Base-by-base conservation (phyloP, 92 coral and sea anemone genomes). In the Heliopora coerulea region DNA sequence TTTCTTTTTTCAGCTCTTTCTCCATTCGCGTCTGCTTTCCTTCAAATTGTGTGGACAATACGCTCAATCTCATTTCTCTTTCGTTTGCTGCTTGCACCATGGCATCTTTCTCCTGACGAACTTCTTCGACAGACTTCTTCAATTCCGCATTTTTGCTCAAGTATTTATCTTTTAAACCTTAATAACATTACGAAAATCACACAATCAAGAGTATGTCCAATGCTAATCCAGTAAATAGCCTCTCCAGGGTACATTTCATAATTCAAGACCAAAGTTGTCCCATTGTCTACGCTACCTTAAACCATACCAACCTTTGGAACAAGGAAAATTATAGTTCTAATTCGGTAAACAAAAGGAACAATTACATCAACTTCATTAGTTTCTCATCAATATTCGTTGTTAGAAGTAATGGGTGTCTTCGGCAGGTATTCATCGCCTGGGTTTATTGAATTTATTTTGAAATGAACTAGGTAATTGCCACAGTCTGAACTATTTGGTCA, bases 41-140 rank as follows among this genome's bases (percentile, higher is more conserved):
- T 54, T 92, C 96, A 69, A 68, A 90, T 75, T 89, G 96, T 3
- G 97, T 89, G 28, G 81, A 79, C 79, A 92, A 77, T 0, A 90
- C 88, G 28, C 72, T 79, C 31, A 90, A 66, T 69, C 96, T 85
- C 87, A 90, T 90, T 54, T 87, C 93, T 1, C 80, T 87, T 74
- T 92, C 97, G 7, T 69, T 78, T 32, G 79, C 74, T 8, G 56
- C 83, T 42, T 84, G 83, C 12, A 74, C 56, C 46, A 90, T 9
- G 19, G 79, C 69, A 61, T 89, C 91, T 72, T 90, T 83, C 44
- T 85, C 93, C 28, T 87, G 91, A 27, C 78, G 78, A 3, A 83
- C 56, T 3, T 86, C 60, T 42, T 87, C 83, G 18, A 62, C 64
- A 35, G 46, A 78, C 74, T 90, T 92, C 79, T 87, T 89, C 40